Conservation (phyloP, 2,888 invertebrate genomes). For the Ophion obscuratus region DNA sequence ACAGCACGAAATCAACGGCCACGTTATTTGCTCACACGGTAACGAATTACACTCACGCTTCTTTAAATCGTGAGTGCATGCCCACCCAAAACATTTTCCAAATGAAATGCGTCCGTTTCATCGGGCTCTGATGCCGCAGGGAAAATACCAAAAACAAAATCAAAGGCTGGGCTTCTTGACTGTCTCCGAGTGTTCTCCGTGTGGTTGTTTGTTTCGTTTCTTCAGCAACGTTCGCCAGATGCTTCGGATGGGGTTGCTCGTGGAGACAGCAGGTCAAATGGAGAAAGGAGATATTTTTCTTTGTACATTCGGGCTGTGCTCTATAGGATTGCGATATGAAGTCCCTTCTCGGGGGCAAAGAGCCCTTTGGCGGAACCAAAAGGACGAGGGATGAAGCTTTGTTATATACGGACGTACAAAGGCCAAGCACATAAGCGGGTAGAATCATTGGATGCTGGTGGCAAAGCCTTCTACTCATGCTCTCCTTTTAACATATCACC, state of each 20-base stretch:
- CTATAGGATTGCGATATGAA: slow-evolving; percentile 21
- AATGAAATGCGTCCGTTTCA: slow-evolving; percentile 22
- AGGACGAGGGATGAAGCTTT: slow-evolving; percentile 17
- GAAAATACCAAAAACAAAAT: slow-evolving; percentile 5
- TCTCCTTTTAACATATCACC: slow-evolving; percentile 21
- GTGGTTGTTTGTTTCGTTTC: slow-evolving; percentile 44
- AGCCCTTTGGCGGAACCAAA: slow-evolving; percentile 21
- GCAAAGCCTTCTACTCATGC: slow-evolving; percentile 54
- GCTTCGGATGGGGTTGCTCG: slow-evolving; percentile 50
- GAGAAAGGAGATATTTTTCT: slow-evolving; percentile 50
- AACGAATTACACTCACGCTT: background rate
- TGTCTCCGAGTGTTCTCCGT: slow-evolving; percentile 31
- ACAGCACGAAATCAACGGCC: background rate
- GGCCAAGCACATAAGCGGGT: slow-evolving; percentile 36
- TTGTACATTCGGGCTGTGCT: slow-evolving; percentile 21
- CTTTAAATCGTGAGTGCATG: background rate
- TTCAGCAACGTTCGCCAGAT: slow-evolving; percentile 65
- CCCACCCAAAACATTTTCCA: background rate
- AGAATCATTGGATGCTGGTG: slow-evolving; percentile 62
- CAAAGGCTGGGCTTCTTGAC: slow-evolving; percentile 19
- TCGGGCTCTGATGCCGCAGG: background rate
- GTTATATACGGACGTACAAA: background rate
- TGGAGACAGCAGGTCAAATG: slow-evolving; percentile 14
- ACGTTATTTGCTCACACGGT: too few species aligned
- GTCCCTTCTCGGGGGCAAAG: slow-evolving; percentile 10